Base-by-base conservation (phyloP, 2,113 vertebrate genomes). In the Columba janthina region DNA sequence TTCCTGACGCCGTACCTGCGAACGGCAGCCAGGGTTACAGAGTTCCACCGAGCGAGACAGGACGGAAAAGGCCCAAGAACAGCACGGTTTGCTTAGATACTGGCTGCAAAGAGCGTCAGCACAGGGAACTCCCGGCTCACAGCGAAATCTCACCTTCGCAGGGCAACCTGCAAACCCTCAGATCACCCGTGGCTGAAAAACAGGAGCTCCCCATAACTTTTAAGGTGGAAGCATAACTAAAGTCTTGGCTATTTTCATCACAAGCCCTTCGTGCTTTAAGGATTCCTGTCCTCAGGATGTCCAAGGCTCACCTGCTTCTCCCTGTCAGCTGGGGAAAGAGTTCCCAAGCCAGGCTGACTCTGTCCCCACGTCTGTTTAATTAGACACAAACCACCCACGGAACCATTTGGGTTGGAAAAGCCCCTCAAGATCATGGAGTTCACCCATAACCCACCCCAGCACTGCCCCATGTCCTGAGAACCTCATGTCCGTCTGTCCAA, bases 1-100 rank as follows among this genome's bases (percentile, higher is more conserved):
- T 99, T 99, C 87, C 99, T 98, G 57, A 99, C 94, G 7, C 99
- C 99, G 1, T 99, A 98, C 21, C 99, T 99, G 85, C 29, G 62
- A 70, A 79, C 82, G 19, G 67, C 6, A 65, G 62, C 17, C 32
- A 60, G 38, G 18, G 46, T 31, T 5, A 36, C 8, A 70, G 11
- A 51, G 44, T 24, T 46, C 70, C 75, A 34, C 34, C 48, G 9
- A 2, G 28, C 3, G 19, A 54, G 29, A 17, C 8, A 10, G 66
- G 8, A 4, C 24, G 70, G 40, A 19, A 29, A 25, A 76, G 31
- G 46, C 12, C 14, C 69, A 20, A n/a, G 57, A 25, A 7, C 0
- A 54, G 61, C 74, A 34, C 1, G 56, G 58, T 17, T 54, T 4
- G 14, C 3, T 54, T 3, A 20, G 3, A 19, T 4, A 11, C 29